Evolutionary conservation across 2,113 vertebrate genomes (phyloP).

Genomic region (Melanotaenia duboulayi): DNA sequence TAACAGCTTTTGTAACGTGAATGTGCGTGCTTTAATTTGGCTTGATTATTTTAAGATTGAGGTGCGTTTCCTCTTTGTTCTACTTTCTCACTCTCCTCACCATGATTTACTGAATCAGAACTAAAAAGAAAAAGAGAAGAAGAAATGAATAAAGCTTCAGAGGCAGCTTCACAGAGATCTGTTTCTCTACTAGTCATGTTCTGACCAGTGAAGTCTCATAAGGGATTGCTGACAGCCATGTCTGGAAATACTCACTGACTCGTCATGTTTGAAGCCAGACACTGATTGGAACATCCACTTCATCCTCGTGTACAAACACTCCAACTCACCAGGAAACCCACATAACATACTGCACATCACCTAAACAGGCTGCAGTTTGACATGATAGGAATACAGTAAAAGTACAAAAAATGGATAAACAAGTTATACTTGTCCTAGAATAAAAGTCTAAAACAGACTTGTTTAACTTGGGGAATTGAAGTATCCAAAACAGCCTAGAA

Average conservation of each 20-base stretch:
- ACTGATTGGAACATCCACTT: conserved; percentile 50
- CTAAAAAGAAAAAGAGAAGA: neutral
- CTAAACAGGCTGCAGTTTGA: conserved; percentile 3
- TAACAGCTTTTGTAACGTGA: neutral
- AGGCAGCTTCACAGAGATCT: conserved; percentile 36
- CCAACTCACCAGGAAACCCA: conserved; percentile 34
- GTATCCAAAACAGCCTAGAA: too few species aligned
- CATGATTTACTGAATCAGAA: conserved; percentile 11
- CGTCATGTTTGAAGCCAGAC: conserved; percentile 48
- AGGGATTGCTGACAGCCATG: conserved; percentile 50
- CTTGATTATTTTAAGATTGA: neutral
- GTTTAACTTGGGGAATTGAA: too few species aligned
- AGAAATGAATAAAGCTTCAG: neutral
- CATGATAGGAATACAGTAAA: conserved; percentile 7
- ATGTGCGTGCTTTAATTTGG: neutral
- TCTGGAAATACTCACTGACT: conserved; percentile 40
- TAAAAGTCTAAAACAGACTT: neutral
- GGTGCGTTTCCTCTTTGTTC: neutral
- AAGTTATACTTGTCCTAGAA: too few species aligned
- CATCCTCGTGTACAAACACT: conserved; percentile 30
- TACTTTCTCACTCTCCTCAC: neutral
- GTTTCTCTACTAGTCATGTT: conserved; percentile 46
- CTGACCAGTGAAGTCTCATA: conserved; percentile 61
- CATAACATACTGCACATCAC: conserved; percentile 30
- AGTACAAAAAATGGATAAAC: neutral